Evolutionary conservation across 1,140 invertebrate genomes (phyloP).

Genomic region (Cyclina sinensis): DNA sequence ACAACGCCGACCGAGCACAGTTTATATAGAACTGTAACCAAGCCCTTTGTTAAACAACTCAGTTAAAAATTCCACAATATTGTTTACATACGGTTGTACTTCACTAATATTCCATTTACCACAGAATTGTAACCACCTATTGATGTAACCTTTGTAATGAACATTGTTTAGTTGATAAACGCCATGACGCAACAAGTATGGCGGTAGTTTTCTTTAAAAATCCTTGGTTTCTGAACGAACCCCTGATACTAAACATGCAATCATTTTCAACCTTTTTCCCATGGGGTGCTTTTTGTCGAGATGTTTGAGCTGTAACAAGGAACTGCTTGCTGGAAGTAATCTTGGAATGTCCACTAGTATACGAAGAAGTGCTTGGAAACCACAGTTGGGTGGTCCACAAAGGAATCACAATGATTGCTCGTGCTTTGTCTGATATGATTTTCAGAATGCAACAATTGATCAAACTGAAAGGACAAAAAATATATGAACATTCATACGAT

Average conservation of each 20-base stretch:
- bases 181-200: constrained; percentile 57
- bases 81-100: constrained; percentile 45
- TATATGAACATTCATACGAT: constrained; percentile 4
- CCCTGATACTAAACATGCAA: constrained; percentile 66
- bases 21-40: constrained; percentile 66
- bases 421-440: background rate
- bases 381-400: background rate
- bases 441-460: background rate
- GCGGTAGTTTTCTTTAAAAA: constrained; percentile 46
- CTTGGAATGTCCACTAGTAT: background rate
- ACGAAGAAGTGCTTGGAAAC: background rate
- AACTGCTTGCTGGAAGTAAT: background rate
- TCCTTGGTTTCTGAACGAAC: constrained; percentile 5
- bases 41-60: constrained; percentile 48
- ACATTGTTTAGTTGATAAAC: constrained; percentile 59
- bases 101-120: constrained; percentile 66
- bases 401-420: background rate
- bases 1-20: constrained; percentile 64
- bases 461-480: constrained; percentile 27
- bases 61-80: constrained; percentile 66
- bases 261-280: constrained; percentile 37
- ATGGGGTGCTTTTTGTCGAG: constrained; percentile 33
- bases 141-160: constrained; percentile 62
- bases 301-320: background rate
- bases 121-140: constrained; percentile 66